A percentile compares a stretch with the other conserved stretches of the same genome.
Conservation (phyloP, 2,888 invertebrate species). For the Dioctria linearis region DNA sequence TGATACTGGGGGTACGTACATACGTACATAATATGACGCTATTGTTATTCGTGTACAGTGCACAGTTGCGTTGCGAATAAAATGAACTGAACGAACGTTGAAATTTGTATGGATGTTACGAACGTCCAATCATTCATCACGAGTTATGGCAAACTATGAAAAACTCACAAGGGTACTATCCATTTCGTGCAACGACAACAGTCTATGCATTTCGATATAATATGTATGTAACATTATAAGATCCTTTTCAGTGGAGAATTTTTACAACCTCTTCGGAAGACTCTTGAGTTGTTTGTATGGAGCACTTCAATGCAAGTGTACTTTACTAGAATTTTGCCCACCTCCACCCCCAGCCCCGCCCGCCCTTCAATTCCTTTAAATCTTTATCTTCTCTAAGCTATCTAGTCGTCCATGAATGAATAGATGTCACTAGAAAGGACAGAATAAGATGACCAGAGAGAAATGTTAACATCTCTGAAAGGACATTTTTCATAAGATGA, state of each 20-base stretch:
- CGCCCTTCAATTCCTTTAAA: slow-evolving; percentile 15
- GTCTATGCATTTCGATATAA: neutral
- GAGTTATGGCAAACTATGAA: slow-evolving; percentile 32
- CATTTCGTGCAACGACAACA: slow-evolving; percentile 20
- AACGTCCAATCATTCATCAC: slow-evolving; percentile 17
- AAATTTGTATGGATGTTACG: neutral
- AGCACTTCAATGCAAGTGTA: slow-evolving; percentile 40
- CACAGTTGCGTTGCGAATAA: neutral
- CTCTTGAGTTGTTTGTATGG: slow-evolving; percentile 33
- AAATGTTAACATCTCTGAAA: slow-evolving; percentile 35
- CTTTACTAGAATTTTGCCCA: slow-evolving; percentile 14
- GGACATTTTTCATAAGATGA: slow-evolving; percentile 45
- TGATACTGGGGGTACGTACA: neutral
- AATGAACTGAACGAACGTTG: neutral
- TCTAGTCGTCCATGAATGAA: slow-evolving; percentile 40
- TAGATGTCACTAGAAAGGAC: slow-evolving; percentile 32
- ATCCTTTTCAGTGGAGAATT: slow-evolving; percentile 14
- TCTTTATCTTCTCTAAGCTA: slow-evolving; percentile 42
- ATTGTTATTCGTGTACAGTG: neutral
- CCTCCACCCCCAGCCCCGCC: neutral
- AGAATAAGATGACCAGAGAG: slow-evolving; percentile 27
- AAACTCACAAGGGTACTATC: slow-evolving; percentile 39
- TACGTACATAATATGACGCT: neutral
- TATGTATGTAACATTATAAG: slow-evolving; percentile 15
- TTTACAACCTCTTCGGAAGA: slow-evolving; percentile 36